A percentile compares a stretch with the other conserved stretches of the same genome.
These are phyloP conservation scores for Scaptomyza cyrtandrae DNA, from an alignment of 2,888 invertebrate species.

Conservation along the genomic window DNA sequence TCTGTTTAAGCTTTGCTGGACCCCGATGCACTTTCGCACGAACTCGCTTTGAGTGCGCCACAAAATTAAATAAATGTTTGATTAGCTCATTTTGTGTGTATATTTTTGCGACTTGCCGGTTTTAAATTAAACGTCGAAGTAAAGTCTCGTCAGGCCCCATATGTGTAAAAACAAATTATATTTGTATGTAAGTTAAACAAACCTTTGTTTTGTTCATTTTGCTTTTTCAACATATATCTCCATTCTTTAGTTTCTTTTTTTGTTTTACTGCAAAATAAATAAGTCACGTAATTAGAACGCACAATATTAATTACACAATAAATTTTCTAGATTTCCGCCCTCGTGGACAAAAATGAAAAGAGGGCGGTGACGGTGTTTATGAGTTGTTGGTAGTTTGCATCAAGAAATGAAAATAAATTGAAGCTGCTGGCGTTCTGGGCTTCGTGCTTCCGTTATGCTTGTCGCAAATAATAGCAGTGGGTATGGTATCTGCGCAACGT, in stretches of 20 bases:
- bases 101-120: conserved; percentile 12
- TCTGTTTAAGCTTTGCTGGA: conserved; percentile 29
- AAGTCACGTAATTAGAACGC: conserved; percentile 50
- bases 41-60: conserved; percentile 49
- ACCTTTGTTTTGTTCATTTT: background rate
- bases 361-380: background rate
- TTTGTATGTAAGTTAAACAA: background rate
- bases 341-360: background rate
- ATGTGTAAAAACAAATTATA: background rate
- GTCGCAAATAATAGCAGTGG: background rate
- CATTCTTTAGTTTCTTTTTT: background rate
- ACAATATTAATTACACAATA: conserved; percentile 64
- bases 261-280: conserved; percentile 32
- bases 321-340: conserved; percentile 37
- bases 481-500: background rate
- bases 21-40: conserved; percentile 62
- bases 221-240: background rate
- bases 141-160: background rate
- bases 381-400: background rate
- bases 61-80: conserved; percentile 74
- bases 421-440: background rate
- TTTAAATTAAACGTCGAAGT: background rate
- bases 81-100: conserved; percentile 55
- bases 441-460: background rate
- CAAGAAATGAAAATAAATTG: conserved; percentile 3